These are phyloP conservation scores for Acrocephalus arundinaceus DNA, from an alignment of 2,113 vertebrate species.

Conservation along the genomic window DNA sequence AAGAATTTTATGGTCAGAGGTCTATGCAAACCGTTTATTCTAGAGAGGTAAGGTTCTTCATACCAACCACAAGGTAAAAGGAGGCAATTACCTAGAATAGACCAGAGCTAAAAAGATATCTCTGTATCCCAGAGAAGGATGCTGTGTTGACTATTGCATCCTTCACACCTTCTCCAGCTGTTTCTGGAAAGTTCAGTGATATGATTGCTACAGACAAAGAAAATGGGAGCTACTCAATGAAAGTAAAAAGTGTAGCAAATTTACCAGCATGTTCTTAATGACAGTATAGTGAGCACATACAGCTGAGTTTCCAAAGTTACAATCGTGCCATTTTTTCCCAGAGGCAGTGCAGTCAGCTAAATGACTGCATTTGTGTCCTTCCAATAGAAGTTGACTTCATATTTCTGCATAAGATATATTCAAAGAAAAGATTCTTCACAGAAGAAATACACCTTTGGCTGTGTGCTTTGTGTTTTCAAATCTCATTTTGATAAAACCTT, in stretches of 20 bases:
- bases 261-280: neutral
- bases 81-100: neutral
- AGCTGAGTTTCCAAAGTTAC: neutral
- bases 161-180: neutral
- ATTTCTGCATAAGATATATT: neutral
- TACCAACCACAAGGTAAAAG: neutral
- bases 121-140: neutral
- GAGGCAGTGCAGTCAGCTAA: neutral
- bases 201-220: neutral
- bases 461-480: neutral
- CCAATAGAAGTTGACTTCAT: neutral
- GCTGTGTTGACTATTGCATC: neutral
- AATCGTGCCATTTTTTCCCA: neutral
- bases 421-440: neutral
- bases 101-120: neutral
- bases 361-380: neutral
- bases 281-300: neutral
- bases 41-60: neutral
- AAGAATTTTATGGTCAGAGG: neutral
- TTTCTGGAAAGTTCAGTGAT: neutral
- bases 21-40: rapidly evolving
- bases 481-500: neutral
- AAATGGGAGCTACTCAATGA: neutral
- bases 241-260: neutral
- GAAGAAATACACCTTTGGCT: neutral